Base-by-base conservation (phyloP, 2,113 vertebrate genomes). In the Centropus bengalensis region DNA sequence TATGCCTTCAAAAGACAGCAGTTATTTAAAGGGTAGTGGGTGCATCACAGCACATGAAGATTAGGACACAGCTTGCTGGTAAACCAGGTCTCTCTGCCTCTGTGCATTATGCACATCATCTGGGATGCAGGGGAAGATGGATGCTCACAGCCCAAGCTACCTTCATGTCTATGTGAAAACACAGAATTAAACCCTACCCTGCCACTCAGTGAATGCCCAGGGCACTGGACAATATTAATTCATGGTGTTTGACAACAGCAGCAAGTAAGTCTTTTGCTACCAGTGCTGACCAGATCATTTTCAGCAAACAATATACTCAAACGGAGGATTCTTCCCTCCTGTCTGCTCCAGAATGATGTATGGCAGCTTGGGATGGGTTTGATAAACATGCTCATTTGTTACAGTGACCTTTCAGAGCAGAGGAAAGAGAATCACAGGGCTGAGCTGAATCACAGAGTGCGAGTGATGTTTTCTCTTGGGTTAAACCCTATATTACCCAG, bases 11-110 rank as follows among this genome's bases (percentile, higher is more conserved):
- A 69, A 94, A 82, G 93, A 60, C 47, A 77, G 80, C 0, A 0
- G 69, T 71, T 96, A 86, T 86, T 93, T 82, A 91, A 91, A 93
- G 88, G 80, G 75, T 71, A 71, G 33, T 8, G 67, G 77, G 76
- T 76, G 45, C 66, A 76, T 20, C 32, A 7, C 52, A 52, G 56
- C 77, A 55, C 0, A 0, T 62, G 7, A n/a, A 75, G 54, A 66
- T 69, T 60, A 52, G 27, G 71, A 60, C 89, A 71, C 76, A 86
- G 51, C 79, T 69, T 54, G 33, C 62, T 74, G 63, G 77, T 91
- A 91, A 88, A 86, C 86, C 80, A 20, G 20, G 9, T 6, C 52
- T 66, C 42, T 38, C n/a, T 68, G 40, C 55, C 45, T 47, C 59
- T 28, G 2, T 16, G 70, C 6, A 1, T 20, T 66, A 20, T 40